Evolutionary conservation across 2,797 vertebrate genomes (phyloP).

Genomic region (Apogon hyalosoma): DNA sequence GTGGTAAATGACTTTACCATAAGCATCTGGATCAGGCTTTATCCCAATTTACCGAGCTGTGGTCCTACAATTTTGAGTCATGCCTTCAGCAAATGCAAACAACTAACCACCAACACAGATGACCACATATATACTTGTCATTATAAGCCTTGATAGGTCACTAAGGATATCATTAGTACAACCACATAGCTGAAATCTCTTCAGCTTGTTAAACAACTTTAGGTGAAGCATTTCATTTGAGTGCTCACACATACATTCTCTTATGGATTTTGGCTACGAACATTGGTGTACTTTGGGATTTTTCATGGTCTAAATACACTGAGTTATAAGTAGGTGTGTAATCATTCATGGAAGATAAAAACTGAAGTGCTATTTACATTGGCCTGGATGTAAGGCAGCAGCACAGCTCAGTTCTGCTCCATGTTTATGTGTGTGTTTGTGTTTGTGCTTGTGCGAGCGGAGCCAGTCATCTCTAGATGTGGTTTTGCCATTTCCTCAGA

Average conservation of each 20-base stretch:
- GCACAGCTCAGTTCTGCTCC: constrained; percentile 29
- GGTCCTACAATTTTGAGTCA: constrained; percentile 45
- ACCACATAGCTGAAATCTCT: constrained; percentile 54
- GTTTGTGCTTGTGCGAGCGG: constrained; percentile 36
- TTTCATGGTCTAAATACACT: constrained; percentile 43
- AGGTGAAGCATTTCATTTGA: constrained; percentile 20
- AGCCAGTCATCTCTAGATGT: constrained; percentile 66
- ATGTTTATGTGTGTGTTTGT: constrained; percentile 44
- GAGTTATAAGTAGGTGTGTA: constrained; percentile 39
- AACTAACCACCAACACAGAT: constrained; percentile 44
- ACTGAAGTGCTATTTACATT: constrained; percentile 20
- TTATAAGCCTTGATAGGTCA: constrained; percentile 57
- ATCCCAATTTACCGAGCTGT: constrained; percentile 45
- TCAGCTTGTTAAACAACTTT: constrained; percentile 39
- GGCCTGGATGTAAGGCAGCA: constrained; percentile 27
- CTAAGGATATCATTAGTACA: constrained; percentile 55
- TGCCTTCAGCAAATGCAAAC: constrained; percentile 49
- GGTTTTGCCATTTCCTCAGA: constrained; percentile 73
- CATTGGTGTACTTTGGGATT: constrained; percentile 37
- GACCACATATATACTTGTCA: constrained; percentile 49
- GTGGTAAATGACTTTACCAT: constrained; percentile 58
- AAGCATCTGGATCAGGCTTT: constrained; percentile 48
- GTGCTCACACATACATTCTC: constrained; percentile 17
- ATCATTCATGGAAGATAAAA: constrained; percentile 53
- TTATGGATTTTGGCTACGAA: constrained; percentile 1